Evolutionary conservation across 1,140 invertebrate species (phyloP).

Genomic region (Psix sp.): DNA sequence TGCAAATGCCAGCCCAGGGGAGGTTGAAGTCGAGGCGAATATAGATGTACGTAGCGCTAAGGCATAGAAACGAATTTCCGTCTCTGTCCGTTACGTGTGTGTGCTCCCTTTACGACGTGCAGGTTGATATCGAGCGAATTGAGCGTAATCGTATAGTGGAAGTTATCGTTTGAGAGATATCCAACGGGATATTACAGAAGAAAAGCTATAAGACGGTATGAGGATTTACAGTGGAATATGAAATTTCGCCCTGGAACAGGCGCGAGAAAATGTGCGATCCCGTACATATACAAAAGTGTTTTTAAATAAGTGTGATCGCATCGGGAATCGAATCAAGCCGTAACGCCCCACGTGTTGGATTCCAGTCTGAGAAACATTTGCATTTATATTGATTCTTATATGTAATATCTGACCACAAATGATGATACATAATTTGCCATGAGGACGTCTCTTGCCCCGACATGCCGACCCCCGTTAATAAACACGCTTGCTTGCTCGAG

Average conservation of each 20-base stretch:
- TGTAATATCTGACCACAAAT: slow-evolving; percentile 41
- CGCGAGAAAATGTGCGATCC: slow-evolving; percentile 50
- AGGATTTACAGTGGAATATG: slow-evolving; percentile 55
- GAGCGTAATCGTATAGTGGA: slow-evolving; percentile 44
- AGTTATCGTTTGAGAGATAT: slow-evolving; percentile 45
- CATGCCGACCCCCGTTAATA: slow-evolving; percentile 9
- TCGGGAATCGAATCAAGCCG: slow-evolving; percentile 59
- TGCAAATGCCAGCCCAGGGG: neutral
- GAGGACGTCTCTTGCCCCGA: no score
- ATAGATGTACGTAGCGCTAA: slow-evolving; percentile 30
- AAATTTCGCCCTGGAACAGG: slow-evolving; percentile 43
- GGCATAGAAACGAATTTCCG: slow-evolving; percentile 36
- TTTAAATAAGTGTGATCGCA: slow-evolving; percentile 57
- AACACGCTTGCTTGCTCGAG: neutral
- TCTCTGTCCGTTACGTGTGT: slow-evolving; percentile 27
- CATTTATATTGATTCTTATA: slow-evolving; percentile 63
- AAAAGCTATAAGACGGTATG: slow-evolving; percentile 42
- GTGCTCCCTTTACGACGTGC: slow-evolving; percentile 8
- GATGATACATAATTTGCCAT: slow-evolving; percentile 60
- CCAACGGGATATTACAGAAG: slow-evolving; percentile 52
- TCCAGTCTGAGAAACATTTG: slow-evolving; percentile 47
- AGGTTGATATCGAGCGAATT: slow-evolving; percentile 50
- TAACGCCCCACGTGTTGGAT: slow-evolving; percentile 49
- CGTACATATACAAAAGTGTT: slow-evolving; percentile 52
- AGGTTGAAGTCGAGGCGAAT: slow-evolving; percentile 3